Percentiles rank a stretch among this genome's conserved stretches.
These are phyloP conservation scores for Probosciger aterrimus DNA, from an alignment of 2,113 vertebrate genomes.

Conservation along the genomic window DNA sequence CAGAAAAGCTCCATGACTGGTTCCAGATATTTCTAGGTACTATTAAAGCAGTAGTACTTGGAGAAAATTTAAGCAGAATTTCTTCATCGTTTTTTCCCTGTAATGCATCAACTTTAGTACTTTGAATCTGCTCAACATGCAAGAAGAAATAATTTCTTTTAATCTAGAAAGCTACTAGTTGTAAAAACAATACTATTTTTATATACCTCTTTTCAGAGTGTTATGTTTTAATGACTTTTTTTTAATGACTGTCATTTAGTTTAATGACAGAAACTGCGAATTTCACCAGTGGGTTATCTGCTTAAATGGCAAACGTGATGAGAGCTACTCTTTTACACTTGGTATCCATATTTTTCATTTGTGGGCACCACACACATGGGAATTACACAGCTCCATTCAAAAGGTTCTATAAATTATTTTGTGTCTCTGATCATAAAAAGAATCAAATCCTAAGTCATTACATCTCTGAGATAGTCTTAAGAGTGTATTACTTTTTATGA, in stretches of 20 bases:
- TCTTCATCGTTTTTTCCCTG: neutral
- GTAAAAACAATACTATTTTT: neutral
- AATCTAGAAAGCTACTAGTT: neutral
- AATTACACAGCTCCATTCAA: neutral
- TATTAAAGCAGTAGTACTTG: neutral
- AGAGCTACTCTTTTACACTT: neutral
- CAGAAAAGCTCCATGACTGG: neutral
- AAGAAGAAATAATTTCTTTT: neutral
- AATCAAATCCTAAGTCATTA: neutral
- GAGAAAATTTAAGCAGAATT: neutral
- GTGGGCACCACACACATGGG: neutral
- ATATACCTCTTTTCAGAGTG: neutral
- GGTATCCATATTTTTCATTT: neutral
- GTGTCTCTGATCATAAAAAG: neutral
- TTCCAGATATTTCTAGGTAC: neutral
- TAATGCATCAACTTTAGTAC: neutral
- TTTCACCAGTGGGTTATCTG: neutral
- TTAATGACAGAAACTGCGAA: neutral
- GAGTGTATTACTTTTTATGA: neutral
- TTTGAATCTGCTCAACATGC: too few species aligned
- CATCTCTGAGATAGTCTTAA: neutral
- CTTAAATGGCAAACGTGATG: neutral
- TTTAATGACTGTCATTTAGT: neutral
- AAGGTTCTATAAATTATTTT: neutral
- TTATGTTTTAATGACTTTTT: neutral